Evolutionary conservation across 2,888 invertebrate species (phyloP).

Genomic region (Physocephala rufipes): DNA sequence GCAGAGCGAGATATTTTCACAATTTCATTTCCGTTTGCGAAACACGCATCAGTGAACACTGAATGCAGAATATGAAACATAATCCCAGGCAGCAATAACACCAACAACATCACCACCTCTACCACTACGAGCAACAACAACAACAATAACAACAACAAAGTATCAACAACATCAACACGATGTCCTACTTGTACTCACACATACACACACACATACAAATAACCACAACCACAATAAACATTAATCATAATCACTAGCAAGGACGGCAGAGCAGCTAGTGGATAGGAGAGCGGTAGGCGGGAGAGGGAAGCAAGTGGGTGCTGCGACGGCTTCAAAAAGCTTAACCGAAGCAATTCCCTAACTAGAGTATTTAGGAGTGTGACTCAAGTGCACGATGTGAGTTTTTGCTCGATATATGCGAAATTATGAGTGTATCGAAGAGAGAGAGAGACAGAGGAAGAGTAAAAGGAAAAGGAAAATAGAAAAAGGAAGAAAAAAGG

Average conservation of each 20-base stretch:
- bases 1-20: constrained; percentile 7
- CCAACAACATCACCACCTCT: too few relatives aligned
- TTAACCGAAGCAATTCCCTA: background rate
- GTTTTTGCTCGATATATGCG: background rate
- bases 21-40: constrained; percentile 35
- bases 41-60: constrained; percentile 14
- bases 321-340: constrained; percentile 15
- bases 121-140: too few relatives aligned
- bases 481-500: too few relatives aligned
- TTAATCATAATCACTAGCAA: constrained; percentile 39
- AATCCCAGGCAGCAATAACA: too few relatives aligned
- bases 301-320: background rate
- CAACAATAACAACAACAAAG: too few relatives aligned
- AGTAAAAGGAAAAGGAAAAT: too few relatives aligned
- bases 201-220: constrained; percentile 23
- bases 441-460: too few relatives aligned
- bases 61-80: background rate
- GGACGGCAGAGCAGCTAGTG: constrained; percentile 25
- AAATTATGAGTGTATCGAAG: background rate
- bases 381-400: background rate
- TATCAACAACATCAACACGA: too few relatives aligned
- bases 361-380: background rate
- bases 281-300: background rate
- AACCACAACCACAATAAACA: background rate
- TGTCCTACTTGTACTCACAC: background rate